Evolutionary conservation across 2,797 vertebrate species (phyloP).

Genomic region (Lateolabrax maculatus): DNA sequence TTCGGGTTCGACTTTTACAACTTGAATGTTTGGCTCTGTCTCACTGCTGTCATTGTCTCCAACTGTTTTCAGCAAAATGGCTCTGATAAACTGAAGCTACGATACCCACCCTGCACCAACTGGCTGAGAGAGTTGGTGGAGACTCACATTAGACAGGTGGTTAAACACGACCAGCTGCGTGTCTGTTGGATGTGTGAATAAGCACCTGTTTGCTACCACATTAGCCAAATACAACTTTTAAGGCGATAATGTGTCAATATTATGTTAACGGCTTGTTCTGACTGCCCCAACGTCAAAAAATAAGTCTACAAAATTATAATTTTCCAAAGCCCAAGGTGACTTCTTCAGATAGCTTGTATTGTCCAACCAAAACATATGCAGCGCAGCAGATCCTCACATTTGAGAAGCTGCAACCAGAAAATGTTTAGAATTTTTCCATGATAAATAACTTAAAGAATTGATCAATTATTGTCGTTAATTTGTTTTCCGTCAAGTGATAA

Average conservation of each 20-base stretch:
- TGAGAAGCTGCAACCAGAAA: background rate
- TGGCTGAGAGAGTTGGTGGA: background rate
- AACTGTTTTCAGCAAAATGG: background rate
- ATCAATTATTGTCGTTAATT: background rate
- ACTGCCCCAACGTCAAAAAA: background rate
- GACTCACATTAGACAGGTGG: background rate
- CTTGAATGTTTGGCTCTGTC: background rate
- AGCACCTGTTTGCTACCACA: background rate
- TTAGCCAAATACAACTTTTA: background rate
- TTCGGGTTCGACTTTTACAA: background rate
- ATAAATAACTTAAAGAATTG: background rate
- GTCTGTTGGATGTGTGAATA: background rate
- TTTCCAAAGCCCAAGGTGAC: background rate
- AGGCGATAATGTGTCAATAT: background rate
- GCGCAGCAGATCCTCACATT: background rate
- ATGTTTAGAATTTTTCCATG: background rate
- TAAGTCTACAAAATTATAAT: too few species aligned
- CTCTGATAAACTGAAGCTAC: background rate
- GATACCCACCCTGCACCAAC: background rate
- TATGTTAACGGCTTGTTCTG: background rate
- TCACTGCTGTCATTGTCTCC: background rate
- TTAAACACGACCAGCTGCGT: background rate
- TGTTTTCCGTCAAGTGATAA: background rate
- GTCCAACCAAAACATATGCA: background rate
- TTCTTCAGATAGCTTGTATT: background rate